Base-by-base conservation (phyloP, 2,113 vertebrate species). In the Mohoua ochrocephala region DNA sequence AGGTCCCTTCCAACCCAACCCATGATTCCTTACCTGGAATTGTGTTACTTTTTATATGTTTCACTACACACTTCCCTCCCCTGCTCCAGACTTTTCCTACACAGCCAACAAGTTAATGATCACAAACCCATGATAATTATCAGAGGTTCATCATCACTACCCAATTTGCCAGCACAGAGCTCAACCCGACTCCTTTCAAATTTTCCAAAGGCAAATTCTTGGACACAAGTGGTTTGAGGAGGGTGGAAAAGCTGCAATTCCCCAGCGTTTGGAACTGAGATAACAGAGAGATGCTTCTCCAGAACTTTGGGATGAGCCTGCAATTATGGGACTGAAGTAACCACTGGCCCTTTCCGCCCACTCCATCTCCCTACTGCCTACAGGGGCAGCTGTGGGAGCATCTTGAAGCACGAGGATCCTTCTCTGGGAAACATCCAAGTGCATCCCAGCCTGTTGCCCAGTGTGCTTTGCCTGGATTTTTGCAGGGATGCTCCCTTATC, bases 261-360 rank as follows among this genome's bases (percentile, higher is more conserved):
- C 23, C 10, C 45, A 35, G 5, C 0, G 1, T 23, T 13, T 61
- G 45, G 35, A 83, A 27, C 7, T 13, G 21, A n/a, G 27, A 27
- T 33, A 12, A 44, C 1, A 1, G 5, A 42, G 42, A 83, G 56
- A 50, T 41, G 11, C 15, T 44, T 71, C 42, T 75, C 57, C 42
- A 35, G 3, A 21, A 0, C 42, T 65, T 42, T 1, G 2, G 53
- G 41, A 60, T 30, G n/a, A 45, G 11, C 14, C 31, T 45, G 6
- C 4, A 77, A 11, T 11, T 31, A 47, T 7, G 4, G 8, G 9
- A 74, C 16, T 1, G 3, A 75, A 75, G 65, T 53, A 67, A n/a
- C 8, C 10, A 19, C 24, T 7, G 45, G 20, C 13, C 3, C 4
- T 64, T 75, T n/a, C 18, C 65, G 76, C 44, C 30, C 7, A 0